Base-by-base conservation (phyloP, 1,140 invertebrate species). In the Conus betulinus region DNA sequence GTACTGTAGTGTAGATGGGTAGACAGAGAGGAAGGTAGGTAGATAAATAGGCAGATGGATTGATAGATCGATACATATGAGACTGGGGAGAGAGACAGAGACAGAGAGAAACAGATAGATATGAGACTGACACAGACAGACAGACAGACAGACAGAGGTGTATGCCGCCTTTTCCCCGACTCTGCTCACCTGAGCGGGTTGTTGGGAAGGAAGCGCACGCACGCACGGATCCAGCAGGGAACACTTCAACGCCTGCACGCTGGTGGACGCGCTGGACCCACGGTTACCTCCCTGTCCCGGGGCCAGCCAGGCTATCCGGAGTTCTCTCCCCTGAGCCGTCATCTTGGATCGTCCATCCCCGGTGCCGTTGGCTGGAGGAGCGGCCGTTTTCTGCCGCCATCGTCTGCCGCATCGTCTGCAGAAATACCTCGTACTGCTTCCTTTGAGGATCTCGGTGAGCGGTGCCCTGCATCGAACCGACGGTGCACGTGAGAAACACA, bases 271-370 rank as follows among this genome's bases (percentile, higher is more conserved):
- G 79, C 87, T 91, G 23, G 91, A 71, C 39, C 87, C 86, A 81
- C 90, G 82, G 60, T 92, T 89, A 63, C 87, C 87, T 71, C 82
- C 87, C 76, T 91, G 89, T 39, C 81, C 87, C 3, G 92, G 92
- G n/a, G 91, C 92, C 91, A 92, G 90, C 91, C 91, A 92, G 23
- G 92, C 92, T 67, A 92, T 90, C 39, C 91, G 86, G 25, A 92
- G 91, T 87, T 90, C 85, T 71, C 71, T 78, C 53, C 79, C 78
- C 13, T 27, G 13, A n/a, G 51, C 84, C 60, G 79, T 10, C 79
- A 25, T 52, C 53, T 39, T 60, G 53, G 84, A 60, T 63, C 23
- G 55, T 86, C 20, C 60, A 39, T 17, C 51, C 39, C 6, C 67
- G 25, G 4, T 52, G 67, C 55, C 23, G n/a, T 23, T 53, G 81